Base-by-base conservation (phyloP, 2,888 invertebrate genomes). In the Eurytoma californica region DNA sequence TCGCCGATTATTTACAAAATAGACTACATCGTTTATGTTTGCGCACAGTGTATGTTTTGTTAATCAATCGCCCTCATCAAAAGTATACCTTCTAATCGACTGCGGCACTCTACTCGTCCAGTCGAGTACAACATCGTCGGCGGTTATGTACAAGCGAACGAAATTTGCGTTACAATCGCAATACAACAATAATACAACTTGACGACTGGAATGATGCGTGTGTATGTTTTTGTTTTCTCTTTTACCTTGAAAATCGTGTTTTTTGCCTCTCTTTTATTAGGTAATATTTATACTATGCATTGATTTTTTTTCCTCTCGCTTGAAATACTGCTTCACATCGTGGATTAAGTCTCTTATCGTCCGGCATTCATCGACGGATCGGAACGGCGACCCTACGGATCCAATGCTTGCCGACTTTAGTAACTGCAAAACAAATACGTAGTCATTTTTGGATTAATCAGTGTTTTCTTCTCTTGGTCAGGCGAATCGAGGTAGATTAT, bases 61-160 rank as follows among this genome's bases (percentile, higher is more conserved):
- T 55, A 5, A 9, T 65, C 39, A 5, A n/a, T 65, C 57, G n/a
- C 39, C 20, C 3, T 57, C 58, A n/a, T 60, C 55, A 20, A 69
- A 65, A 63, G 47, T 39, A 39, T 39, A 72, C 61, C 63, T 69
- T 20, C 60, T 69, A 61, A 72, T 67, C 39, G 28, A 39, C n/a
- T 24, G 53, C 49, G 53, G 70, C 60, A 49, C 24, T 72, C 72
- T 68, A 80, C 66, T 77, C 77, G 65, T 65, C 75, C 63, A 77
- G 53, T 20, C 69, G 77, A 73, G 47, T 69, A 55, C 14, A 24
- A 20, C 39, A 63, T 47, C 39, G 39, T 39, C 63, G 69, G 72
- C 60, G 75, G 77, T 58, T 81, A 81, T 78, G 63, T 81, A 81
- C 78, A 81, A 80, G 73, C 77, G 30, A 80, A 80, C 24, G 60